Percentiles rank a stretch among this genome's conserved stretches.
Conservation (phyloP, 2,888 invertebrate genomes). For the Hydroisotoma schaefferi region DNA sequence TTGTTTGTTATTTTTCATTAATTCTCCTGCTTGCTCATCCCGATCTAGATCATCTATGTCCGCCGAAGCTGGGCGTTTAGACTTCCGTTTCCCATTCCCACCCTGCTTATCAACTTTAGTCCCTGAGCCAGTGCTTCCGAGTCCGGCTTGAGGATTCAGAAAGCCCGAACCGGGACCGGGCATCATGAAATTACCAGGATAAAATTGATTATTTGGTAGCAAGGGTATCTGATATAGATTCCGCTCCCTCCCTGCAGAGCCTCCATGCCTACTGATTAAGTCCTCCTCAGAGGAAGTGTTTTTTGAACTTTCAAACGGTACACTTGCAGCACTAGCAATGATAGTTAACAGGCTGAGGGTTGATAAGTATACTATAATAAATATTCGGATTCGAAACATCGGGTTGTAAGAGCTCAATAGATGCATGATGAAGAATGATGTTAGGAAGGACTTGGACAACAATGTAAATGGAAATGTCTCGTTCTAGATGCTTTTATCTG, state of each 20-base stretch:
- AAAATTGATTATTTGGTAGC: background rate
- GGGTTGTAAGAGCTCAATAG: too few relatives aligned
- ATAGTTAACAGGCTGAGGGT: background rate
- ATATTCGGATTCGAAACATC: background rate
- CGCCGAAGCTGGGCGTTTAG: background rate
- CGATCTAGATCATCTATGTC: background rate
- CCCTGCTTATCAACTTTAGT: constrained; percentile 8
- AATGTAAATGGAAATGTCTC: too few relatives aligned
- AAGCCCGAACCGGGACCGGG: background rate
- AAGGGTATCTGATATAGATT: too few relatives aligned
- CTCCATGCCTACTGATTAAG: too few relatives aligned
- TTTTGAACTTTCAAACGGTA: too few relatives aligned
- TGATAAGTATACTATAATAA: background rate
- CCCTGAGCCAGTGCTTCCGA: background rate
- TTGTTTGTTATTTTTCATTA: constrained; percentile 11
- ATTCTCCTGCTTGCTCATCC: background rate
- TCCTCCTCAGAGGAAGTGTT: constrained; percentile 1
- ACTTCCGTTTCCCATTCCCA: background rate
- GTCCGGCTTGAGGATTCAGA: background rate
- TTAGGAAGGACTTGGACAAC: too few relatives aligned
- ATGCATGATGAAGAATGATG: too few relatives aligned
- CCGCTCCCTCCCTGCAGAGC: too few relatives aligned
- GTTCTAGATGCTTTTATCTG: too few relatives aligned
- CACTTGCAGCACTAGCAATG: background rate
- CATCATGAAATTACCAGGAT: background rate